phyloP scores from a whole-genome alignment of 37 sponge, comb jelly and placozoan genomes.

The Geodia barretti region DNA sequence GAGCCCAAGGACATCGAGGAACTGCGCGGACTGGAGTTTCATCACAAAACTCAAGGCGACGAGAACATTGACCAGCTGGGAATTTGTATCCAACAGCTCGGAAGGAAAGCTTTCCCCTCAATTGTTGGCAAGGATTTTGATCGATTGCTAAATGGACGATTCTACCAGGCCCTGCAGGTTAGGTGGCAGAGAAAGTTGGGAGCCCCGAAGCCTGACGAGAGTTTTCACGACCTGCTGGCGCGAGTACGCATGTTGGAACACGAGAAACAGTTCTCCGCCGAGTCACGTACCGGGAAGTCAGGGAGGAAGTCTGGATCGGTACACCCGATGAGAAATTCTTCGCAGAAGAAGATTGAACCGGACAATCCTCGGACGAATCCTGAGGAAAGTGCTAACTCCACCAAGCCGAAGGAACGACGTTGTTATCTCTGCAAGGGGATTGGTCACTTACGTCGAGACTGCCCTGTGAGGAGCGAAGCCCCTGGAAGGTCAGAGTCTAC shows the following conservation, averaged over 20 bases:
- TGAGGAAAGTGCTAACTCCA: background rate
- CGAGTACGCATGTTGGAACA: slow-evolving; percentile 3
- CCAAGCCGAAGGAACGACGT: background rate
- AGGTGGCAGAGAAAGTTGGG: slow-evolving; percentile 18
- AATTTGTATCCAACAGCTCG: background rate
- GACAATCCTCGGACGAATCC: background rate
- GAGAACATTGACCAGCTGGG: slow-evolving; percentile 1
- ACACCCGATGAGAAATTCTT: background rate
- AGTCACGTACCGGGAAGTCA: background rate
- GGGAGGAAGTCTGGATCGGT: slow-evolving; percentile 1
- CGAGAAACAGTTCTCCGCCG: slow-evolving; percentile 12
- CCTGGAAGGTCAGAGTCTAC: slow-evolving; percentile 3
- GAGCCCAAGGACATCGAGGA: slow-evolving; percentile 16
- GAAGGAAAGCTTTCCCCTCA: background rate
- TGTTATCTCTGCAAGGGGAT: slow-evolving; percentile 13
- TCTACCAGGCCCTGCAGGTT: slow-evolving; percentile 1
- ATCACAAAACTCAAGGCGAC: slow-evolving; percentile 1
- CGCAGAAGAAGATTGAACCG: background rate
- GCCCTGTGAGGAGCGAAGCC: slow-evolving; percentile 8
- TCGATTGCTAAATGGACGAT: slow-evolving; percentile 4
- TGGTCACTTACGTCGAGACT: slow-evolving; percentile 21
- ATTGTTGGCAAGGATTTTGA: slow-evolving; percentile 3
- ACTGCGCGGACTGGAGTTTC: background rate
- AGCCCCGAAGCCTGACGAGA: slow-evolving; percentile 13
- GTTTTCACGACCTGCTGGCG: slow-evolving; percentile 12